phyloP scores from a whole-genome alignment of 2,797 vertebrate species.

The Pteropus rufus region DNA sequence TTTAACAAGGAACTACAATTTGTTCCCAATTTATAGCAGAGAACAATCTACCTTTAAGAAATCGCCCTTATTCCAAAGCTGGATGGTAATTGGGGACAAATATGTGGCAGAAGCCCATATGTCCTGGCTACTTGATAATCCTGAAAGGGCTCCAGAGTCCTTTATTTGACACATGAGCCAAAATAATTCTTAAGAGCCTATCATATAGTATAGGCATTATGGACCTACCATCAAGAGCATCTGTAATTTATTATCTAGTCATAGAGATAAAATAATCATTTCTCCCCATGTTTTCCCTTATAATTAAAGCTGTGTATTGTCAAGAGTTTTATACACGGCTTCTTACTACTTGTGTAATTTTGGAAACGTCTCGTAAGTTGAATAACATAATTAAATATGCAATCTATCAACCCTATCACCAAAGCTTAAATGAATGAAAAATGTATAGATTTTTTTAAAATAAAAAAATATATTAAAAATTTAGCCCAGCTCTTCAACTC shows the following conservation, averaged over 20 bases:
- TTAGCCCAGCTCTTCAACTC: not conserved
- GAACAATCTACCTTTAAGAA: not conserved
- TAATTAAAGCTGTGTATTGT: not conserved
- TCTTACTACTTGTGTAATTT: not conserved
- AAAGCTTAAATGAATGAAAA: slow-evolving; percentile 5
- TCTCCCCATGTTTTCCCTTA: not conserved
- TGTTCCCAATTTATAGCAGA: not conserved
- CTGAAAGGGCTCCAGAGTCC: not conserved
- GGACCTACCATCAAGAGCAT: not conserved
- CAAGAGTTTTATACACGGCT: not conserved
- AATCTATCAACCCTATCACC: not conserved
- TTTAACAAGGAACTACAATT: not conserved
- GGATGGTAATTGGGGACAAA: not conserved
- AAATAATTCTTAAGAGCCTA: not conserved
- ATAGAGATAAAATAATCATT: not conserved
- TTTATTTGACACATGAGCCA: not conserved
- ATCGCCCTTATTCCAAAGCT: not conserved
- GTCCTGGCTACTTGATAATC: not conserved
- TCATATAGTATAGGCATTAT: not conserved
- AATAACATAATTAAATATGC: not conserved
- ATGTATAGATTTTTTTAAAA: not conserved
- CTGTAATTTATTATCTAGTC: not conserved
- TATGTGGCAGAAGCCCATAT: not conserved
- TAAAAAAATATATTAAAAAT: not conserved
- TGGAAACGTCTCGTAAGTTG: not conserved